Percentiles rank a stretch among this genome's conserved stretches.
Conservation (phyloP, 2,888 invertebrate species). For the Drosophila planitibia region DNA sequence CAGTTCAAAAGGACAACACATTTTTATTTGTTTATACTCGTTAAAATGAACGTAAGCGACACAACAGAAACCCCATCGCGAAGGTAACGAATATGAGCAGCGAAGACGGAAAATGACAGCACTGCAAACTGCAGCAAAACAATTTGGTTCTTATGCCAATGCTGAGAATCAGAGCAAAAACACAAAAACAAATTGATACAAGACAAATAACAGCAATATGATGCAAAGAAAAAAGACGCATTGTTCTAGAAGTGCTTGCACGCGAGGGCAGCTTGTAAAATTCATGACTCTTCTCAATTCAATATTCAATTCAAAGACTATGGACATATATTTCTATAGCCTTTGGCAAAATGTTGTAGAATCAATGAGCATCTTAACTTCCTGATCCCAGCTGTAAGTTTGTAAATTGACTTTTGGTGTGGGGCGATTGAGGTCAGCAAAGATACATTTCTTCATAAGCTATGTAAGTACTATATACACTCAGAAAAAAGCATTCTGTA, state of each 20-base stretch:
- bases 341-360: background rate
- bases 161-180: background rate
- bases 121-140: slow-evolving; percentile 31
- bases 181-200: background rate
- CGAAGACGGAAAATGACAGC: slow-evolving; percentile 32
- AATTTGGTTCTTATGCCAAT: slow-evolving; percentile 11
- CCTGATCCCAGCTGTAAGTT: slow-evolving; percentile 21
- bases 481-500: background rate
- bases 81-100: slow-evolving; percentile 29
- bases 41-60: slow-evolving; percentile 52
- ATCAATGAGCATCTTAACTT: slow-evolving; percentile 7
- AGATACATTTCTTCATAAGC: background rate
- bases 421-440: slow-evolving; percentile 31
- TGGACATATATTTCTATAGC: background rate
- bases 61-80: slow-evolving; percentile 42
- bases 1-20: slow-evolving; percentile 41
- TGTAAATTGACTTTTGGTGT: slow-evolving; percentile 27
- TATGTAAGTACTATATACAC: background rate
- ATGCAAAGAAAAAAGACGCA: background rate
- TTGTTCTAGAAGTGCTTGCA: background rate
- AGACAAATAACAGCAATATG: slow-evolving; percentile 4
- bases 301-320: background rate
- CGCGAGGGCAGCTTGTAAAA: slow-evolving; percentile 1
- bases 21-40: slow-evolving; percentile 43
- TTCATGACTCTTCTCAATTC: background rate